Percentiles rank a stretch among this genome's conserved stretches.
phyloP scores from a whole-genome alignment of 1,140 invertebrate genomes.

The Leptopilina boulardi region DNA sequence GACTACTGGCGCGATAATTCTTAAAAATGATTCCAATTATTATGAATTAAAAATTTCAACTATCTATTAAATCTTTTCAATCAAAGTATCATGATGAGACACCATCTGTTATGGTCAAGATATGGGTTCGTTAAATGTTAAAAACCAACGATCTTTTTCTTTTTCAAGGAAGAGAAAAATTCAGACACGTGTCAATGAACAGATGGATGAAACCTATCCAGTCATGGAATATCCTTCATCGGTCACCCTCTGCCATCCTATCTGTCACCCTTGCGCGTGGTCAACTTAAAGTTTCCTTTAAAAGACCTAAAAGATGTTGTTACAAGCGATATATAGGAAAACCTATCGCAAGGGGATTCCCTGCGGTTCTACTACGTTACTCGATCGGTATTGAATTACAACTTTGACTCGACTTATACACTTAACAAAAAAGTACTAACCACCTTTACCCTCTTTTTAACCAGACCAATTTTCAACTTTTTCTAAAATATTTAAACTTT shows the following conservation, averaged over 20 bases:
- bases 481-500: not conserved
- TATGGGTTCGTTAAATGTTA: constrained; percentile 5
- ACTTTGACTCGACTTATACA: not conserved
- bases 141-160: not conserved
- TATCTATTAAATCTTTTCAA: too few species aligned
- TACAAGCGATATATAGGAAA: constrained; percentile 52
- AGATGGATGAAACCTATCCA: constrained; percentile 59
- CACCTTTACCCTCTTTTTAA: not conserved
- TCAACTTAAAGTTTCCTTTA: constrained; percentile 49
- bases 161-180: constrained; percentile 44
- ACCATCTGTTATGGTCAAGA: not conserved
- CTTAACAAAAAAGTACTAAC: not conserved
- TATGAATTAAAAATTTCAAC: too few species aligned
- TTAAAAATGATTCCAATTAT: too few species aligned
- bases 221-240: constrained; percentile 35
- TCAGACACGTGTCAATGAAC: constrained; percentile 55
- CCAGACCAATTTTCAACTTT: not conserved
- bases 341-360: constrained; percentile 54
- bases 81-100: too few species aligned
- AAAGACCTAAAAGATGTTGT: constrained; percentile 55
- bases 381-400: constrained; percentile 44
- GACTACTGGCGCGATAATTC: too few species aligned
- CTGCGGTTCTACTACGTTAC: constrained; percentile 44
- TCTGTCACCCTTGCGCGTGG: constrained; percentile 45
- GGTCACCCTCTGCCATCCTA: constrained; percentile 44